A percentile compares a stretch with the other conserved stretches of the same genome.
Conservation (phyloP, 2,797 vertebrate species). For the Ctenosaura bakeri region DNA sequence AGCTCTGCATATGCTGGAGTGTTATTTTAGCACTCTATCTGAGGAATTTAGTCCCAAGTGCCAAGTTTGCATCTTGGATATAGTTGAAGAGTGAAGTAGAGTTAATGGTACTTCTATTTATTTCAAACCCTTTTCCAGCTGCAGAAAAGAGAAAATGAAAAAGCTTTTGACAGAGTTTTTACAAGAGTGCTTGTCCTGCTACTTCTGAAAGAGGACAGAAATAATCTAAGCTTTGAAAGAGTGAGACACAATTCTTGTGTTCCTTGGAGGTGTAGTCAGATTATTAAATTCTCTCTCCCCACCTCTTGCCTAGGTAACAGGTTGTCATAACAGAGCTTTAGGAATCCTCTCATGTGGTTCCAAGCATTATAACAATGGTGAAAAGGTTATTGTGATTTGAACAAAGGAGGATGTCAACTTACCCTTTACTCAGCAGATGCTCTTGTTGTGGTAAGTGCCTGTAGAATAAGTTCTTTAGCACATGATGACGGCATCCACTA, state of each 20-base stretch:
- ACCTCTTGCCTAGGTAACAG: no score
- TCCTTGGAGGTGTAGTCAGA: background rate
- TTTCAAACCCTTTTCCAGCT: background rate
- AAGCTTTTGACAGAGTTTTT: background rate
- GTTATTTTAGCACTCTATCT: background rate
- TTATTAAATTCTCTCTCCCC: background rate
- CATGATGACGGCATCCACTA: background rate
- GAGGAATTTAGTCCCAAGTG: background rate
- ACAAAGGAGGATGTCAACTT: background rate
- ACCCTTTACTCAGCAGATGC: background rate
- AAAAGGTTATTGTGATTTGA: background rate
- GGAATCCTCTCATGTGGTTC: background rate
- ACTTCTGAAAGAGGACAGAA: background rate
- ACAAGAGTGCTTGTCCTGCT: background rate
- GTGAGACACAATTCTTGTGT: background rate
- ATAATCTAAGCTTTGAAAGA: background rate
- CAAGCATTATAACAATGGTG: background rate
- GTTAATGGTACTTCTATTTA: background rate
- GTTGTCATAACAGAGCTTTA: background rate
- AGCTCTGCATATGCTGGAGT: background rate
- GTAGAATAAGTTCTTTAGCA: no score
- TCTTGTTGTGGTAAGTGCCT: background rate
- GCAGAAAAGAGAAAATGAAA: no score
- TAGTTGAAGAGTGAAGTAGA: background rate
- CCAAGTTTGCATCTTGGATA: background rate